phyloP scores from a whole-genome alignment of 2,113 vertebrate species.

The Zingel zingel region DNA sequence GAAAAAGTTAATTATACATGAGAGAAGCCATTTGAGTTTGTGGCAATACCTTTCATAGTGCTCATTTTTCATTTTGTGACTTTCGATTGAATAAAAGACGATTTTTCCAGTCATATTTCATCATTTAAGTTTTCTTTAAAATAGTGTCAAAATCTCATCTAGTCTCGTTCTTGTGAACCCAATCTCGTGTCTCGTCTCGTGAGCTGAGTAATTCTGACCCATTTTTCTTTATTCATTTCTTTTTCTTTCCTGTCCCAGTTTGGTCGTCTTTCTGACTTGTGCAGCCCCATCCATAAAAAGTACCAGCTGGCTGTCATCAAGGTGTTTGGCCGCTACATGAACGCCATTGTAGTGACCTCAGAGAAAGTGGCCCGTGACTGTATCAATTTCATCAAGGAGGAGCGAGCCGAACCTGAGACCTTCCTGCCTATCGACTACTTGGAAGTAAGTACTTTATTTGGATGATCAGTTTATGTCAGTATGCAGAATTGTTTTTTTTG shows the following conservation, averaged over 20 bases:
- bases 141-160: no score
- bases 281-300: conserved; percentile 95
- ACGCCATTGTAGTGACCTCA: conserved; percentile 91
- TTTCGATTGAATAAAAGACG: no score
- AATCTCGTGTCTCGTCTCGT: no score
- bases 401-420: conserved; percentile 92
- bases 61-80: no score
- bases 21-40: no score
- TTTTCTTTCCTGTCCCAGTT: conserved; percentile 80
- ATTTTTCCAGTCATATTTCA: no score
- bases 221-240: neutral
- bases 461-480: neutral
- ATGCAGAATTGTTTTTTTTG: neutral
- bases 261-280: conserved; percentile 92
- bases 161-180: no score
- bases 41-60: no score
- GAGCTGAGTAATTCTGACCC: no score
- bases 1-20: no score
- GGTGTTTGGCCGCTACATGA: conserved; percentile 90
- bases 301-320: conserved; percentile 96
- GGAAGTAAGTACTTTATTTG: conserved; percentile 84
- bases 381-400: conserved; percentile 91
- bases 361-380: conserved; percentile 92
- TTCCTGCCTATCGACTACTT: conserved; percentile 95
- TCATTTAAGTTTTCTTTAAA: no score